These are phyloP conservation scores for Muntiacus reevesi DNA, from an alignment of 2,113 vertebrate genomes.

Conservation along the genomic window DNA sequence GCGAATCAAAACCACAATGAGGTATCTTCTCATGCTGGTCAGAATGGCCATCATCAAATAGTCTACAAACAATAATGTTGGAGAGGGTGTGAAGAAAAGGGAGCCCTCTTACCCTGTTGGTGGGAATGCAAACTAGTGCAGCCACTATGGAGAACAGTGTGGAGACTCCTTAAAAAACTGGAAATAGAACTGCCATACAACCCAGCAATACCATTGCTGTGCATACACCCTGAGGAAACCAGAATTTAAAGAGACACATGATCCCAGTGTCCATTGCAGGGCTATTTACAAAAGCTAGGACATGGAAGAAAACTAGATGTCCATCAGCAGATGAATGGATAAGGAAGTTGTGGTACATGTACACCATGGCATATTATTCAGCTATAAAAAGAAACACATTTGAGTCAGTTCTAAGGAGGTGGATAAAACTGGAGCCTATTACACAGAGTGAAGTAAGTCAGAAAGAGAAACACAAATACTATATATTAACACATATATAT, in stretches of 20 bases:
- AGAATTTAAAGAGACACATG: not conserved
- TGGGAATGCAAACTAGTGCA: not conserved
- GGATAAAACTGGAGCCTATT: not conserved
- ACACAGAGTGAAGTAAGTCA: not conserved
- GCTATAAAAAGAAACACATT: not conserved
- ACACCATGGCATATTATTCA: not conserved
- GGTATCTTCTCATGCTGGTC: not conserved
- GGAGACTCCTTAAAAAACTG: not conserved
- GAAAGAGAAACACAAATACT: not conserved
- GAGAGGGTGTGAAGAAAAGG: not conserved
- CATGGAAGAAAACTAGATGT: not conserved
- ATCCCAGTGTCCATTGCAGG: not conserved
- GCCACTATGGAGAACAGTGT: not conserved
- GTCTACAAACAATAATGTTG: not conserved
- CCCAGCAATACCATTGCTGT: not conserved
- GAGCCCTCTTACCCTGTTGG: not conserved
- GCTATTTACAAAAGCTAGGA: not conserved
- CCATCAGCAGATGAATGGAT: not conserved
- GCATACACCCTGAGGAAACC: not conserved
- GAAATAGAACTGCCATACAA: not conserved
- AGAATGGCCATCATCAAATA: not conserved
- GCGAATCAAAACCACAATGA: not conserved
- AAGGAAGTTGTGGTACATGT: not conserved
- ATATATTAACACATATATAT: not conserved
- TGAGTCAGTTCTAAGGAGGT: not conserved